Conservation (phyloP, 2,113 vertebrate genomes). For the Chrysemys picta region DNA sequence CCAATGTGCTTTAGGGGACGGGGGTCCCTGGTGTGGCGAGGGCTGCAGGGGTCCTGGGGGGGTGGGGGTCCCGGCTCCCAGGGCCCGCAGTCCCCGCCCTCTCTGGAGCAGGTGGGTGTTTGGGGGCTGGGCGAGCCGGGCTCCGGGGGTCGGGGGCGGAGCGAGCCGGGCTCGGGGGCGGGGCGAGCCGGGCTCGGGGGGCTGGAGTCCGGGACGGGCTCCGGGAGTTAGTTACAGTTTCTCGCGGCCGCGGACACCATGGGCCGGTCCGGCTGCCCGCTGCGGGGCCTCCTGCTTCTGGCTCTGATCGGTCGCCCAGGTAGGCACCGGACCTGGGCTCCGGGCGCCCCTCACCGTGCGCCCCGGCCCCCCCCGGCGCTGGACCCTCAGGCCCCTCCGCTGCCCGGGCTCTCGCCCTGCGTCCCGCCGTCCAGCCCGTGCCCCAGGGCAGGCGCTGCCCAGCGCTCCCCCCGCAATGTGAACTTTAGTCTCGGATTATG, state of each 20-base stretch:
- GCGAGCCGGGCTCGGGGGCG: no score
- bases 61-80: not conserved
- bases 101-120: no score
- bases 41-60: not conserved
- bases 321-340: slow-evolving; percentile 35
- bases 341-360: not conserved
- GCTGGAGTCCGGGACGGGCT: slow-evolving; percentile 21
- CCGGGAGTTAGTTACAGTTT: slow-evolving; percentile 53
- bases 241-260: no score
- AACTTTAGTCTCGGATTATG: not conserved
- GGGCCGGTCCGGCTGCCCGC: no score
- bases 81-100: not conserved
- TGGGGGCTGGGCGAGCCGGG: not conserved
- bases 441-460: not conserved
- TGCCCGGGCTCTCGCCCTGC: no score
- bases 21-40: not conserved
- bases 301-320: not conserved
- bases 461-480: not conserved
- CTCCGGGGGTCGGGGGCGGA: not conserved
- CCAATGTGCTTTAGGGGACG: not conserved
- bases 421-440: not conserved
- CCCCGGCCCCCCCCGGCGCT: no score
- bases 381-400: no score
- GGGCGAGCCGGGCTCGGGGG: no score
- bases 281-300: not conserved